These are phyloP conservation scores for Ligdia adustata DNA, from an alignment of 2,888 invertebrate species.

Conservation along the genomic window DNA sequence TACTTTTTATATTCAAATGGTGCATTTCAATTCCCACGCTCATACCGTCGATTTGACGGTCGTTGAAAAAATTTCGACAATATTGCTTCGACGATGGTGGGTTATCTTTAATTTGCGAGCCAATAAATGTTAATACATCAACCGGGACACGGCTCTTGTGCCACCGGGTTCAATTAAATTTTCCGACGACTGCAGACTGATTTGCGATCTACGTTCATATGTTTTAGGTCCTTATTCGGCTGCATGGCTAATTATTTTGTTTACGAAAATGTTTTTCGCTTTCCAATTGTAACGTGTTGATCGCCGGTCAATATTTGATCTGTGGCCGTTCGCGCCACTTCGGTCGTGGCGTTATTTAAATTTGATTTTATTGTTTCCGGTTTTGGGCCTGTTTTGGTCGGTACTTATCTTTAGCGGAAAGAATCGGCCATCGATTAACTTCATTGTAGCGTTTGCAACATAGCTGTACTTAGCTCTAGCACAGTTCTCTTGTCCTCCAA, in stretches of 20 bases:
- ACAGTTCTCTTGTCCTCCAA: too few species aligned
- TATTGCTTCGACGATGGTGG: slow-evolving; percentile 57
- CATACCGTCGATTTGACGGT: slow-evolving; percentile 39
- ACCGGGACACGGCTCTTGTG: slow-evolving; percentile 52
- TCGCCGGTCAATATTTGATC: slow-evolving; percentile 77
- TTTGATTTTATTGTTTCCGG: slow-evolving; percentile 47
- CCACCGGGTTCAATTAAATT: slow-evolving; percentile 70
- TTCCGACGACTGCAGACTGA: slow-evolving; percentile 71
- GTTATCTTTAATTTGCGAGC: slow-evolving; percentile 81
- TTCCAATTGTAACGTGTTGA: slow-evolving; percentile 72
- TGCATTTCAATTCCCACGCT: slow-evolving; percentile 33
- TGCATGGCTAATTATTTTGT: slow-evolving; percentile 69
- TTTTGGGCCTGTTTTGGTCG: not conserved
- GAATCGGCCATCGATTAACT: too few species aligned
- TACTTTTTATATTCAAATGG: slow-evolving; percentile 33
- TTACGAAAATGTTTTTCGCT: slow-evolving; percentile 73
- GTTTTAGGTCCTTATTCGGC: slow-evolving; percentile 59
- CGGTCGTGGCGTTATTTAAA: slow-evolving; percentile 55
- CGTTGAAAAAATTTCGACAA: slow-evolving; percentile 46
- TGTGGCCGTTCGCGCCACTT: slow-evolving; percentile 48
- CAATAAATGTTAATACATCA: slow-evolving; percentile 83
- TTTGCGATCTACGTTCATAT: slow-evolving; percentile 72
- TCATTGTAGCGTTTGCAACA: too few species aligned
- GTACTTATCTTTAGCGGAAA: not conserved
- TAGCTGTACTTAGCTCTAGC: too few species aligned